phyloP scores from a whole-genome alignment of 1,140 invertebrate species.

The Halictus rubicundus region DNA sequence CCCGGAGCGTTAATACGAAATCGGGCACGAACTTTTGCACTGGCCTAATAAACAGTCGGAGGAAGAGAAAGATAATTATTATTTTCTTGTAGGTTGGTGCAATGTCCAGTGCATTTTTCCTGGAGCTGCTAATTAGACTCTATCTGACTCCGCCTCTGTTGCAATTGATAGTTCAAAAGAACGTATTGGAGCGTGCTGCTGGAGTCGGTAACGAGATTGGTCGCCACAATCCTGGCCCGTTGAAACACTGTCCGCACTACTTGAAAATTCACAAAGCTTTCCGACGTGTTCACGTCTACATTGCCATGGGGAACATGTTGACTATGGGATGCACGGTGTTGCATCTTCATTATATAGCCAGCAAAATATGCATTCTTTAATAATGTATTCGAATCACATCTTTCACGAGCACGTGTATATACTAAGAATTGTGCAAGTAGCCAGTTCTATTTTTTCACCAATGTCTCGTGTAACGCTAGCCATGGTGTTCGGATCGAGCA shows the following conservation, averaged over 20 bases:
- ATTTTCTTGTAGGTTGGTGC: slow-evolving; percentile 81
- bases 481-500: not conserved
- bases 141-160: slow-evolving; percentile 86
- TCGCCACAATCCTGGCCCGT: slow-evolving; percentile 83
- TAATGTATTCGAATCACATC: not conserved
- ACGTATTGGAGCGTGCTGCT: slow-evolving; percentile 85
- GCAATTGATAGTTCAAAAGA: slow-evolving; percentile 85
- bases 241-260: slow-evolving; percentile 87
- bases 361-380: slow-evolving; percentile 81
- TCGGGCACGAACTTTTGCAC: too few relatives aligned
- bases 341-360: slow-evolving; percentile 86
- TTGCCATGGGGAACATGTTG: slow-evolving; percentile 87
- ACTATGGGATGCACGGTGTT: slow-evolving; percentile 86
- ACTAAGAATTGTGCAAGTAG: not conserved
- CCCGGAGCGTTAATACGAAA: too few relatives aligned
- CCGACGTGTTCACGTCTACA: slow-evolving; percentile 84
- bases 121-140: slow-evolving; percentile 85
- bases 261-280: slow-evolving; percentile 85
- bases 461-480: not conserved
- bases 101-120: slow-evolving; percentile 85
- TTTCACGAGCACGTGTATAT: not conserved
- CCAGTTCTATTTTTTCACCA: not conserved
- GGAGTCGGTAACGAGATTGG: slow-evolving; percentile 88
- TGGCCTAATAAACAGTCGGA: too few relatives aligned
- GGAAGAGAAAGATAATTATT: not conserved